phyloP scores from a whole-genome alignment of 2,797 vertebrate species.

The Alosa sapidissima region DNA sequence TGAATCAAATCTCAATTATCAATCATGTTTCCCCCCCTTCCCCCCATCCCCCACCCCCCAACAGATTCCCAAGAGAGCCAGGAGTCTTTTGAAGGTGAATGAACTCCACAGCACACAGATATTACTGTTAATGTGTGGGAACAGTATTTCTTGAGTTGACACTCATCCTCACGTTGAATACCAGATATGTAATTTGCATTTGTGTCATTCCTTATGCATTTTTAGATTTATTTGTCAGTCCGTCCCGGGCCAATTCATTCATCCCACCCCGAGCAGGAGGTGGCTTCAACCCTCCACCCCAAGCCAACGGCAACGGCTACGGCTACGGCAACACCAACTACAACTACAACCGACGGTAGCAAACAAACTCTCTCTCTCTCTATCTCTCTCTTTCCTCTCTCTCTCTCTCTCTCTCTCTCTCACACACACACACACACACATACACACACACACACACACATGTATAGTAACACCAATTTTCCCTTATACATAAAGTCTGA shows the following conservation, averaged over 20 bases:
- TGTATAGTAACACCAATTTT: not conserved
- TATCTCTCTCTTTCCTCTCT: not conserved
- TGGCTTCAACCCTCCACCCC: slow-evolving; percentile 34
- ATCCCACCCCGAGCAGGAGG: slow-evolving; percentile 51
- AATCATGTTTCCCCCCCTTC: slow-evolving; percentile 55
- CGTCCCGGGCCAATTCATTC: slow-evolving; percentile 69
- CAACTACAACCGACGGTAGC: slow-evolving; percentile 60
- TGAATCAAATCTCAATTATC: slow-evolving; percentile 30
- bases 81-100: slow-evolving; percentile 78
- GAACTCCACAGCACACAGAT: slow-evolving; percentile 38
- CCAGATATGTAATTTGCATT: not conserved
- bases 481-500: not conserved
- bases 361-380: not conserved
- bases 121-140: not conserved
- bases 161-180: not conserved
- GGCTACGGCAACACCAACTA: slow-evolving; percentile 21
- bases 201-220: slow-evolving; percentile 7
- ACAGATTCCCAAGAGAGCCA: slow-evolving; percentile 77
- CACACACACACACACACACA: not conserved
- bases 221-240: slow-evolving; percentile 69
- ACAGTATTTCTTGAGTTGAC: not conserved
- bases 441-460: not conserved
- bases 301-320: slow-evolving; percentile 36
- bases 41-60: slow-evolving; percentile 60
- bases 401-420: not conserved